Evolutionary conservation across 2,888 invertebrate genomes (phyloP).

Genomic region (Phymatocera aterrima): DNA sequence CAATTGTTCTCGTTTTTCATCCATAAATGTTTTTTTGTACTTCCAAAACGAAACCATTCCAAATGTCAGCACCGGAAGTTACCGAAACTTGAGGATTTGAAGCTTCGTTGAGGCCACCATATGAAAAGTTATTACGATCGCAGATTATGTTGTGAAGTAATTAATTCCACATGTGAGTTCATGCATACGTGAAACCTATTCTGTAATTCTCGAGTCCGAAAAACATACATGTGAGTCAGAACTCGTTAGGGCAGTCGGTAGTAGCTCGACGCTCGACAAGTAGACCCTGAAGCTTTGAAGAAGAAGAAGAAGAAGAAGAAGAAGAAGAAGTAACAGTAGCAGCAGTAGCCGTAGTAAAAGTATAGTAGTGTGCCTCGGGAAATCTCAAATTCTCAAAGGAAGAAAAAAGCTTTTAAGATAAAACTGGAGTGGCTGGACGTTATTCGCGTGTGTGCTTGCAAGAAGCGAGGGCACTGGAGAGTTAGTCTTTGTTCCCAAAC

Average conservation of each 20-base stretch:
- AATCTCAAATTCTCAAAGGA: slow-evolving; percentile 27
- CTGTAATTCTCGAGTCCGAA: neutral
- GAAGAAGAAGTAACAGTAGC: neutral
- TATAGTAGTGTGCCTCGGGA: neutral
- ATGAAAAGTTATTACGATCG: neutral
- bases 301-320: neutral
- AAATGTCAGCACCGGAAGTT: too few species aligned
- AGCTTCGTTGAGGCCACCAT: neutral
- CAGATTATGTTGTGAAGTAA: neutral
- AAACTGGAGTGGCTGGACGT: slow-evolving; percentile 25
- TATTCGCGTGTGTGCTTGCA: slow-evolving; percentile 24
- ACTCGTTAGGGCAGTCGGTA: slow-evolving; percentile 5
- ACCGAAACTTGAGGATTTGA: too few species aligned
- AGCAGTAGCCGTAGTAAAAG: neutral
- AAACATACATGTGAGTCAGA: neutral
- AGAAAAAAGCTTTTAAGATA: slow-evolving; percentile 41
- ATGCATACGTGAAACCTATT: neutral
- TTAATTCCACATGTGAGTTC: neutral
- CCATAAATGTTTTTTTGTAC: too few species aligned
- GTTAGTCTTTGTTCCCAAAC: slow-evolving; percentile 36
- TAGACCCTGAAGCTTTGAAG: neutral
- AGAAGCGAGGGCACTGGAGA: slow-evolving; percentile 22
- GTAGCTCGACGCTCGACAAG: slow-evolving; percentile 5
- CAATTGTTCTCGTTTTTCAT: too few species aligned
- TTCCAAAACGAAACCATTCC: too few species aligned